Conservation (phyloP, 2,888 invertebrate species). For the Seladonia tumulorum region DNA sequence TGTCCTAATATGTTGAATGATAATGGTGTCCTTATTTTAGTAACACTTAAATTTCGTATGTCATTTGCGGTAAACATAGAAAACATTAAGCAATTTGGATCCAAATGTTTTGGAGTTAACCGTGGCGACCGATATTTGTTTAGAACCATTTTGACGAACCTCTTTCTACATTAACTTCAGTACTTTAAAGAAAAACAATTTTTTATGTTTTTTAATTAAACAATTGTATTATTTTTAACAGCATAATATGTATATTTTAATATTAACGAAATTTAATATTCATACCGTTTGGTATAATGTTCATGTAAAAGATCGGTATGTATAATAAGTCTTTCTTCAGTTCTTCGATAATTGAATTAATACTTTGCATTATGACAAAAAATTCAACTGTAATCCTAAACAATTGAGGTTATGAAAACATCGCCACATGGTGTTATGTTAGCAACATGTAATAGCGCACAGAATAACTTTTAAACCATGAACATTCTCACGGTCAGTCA, state of each 20-base stretch:
- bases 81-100: conserved; percentile 86
- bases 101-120: conserved; percentile 75
- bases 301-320: neutral
- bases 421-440: neutral
- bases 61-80: conserved; percentile 91
- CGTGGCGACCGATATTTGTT: conserved; percentile 29
- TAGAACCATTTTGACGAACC: conserved; percentile 28
- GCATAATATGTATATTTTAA: neutral
- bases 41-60: conserved; percentile 91
- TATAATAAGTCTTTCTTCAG: neutral
- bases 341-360: conserved; percentile 3
- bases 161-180: neutral
- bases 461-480: no score
- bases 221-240: neutral
- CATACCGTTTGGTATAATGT: neutral
- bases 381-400: neutral
- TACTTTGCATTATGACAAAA: conserved; percentile 2
- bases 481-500: no score
- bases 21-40: conserved; percentile 91
- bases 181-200: neutral
- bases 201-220: neutral
- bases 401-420: conserved; percentile 19
- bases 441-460: neutral
- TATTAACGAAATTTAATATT: neutral
- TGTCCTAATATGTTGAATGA: conserved; percentile 94